These are phyloP conservation scores for Epinotia ramella DNA, from an alignment of 2,888 invertebrate genomes.

Conservation along the genomic window DNA sequence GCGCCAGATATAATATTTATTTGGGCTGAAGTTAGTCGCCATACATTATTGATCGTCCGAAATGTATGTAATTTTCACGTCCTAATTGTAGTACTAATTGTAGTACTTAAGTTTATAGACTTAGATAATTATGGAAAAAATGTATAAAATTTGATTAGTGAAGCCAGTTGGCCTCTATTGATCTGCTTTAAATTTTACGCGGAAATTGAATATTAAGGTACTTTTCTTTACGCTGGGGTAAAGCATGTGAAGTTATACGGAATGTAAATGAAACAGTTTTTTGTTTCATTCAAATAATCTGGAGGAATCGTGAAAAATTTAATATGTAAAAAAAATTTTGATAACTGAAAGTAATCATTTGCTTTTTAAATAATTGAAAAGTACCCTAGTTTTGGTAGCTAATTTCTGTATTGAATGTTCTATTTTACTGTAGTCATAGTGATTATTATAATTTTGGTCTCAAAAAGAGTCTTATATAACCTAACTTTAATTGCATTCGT, in stretches of 20 bases:
- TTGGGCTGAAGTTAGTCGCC: not conserved
- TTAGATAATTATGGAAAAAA: constrained; percentile 22
- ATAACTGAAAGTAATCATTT: too few relatives aligned
- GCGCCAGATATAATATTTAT: not conserved
- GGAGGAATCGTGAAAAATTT: too few relatives aligned
- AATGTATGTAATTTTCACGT: constrained; percentile 69
- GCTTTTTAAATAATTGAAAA: not conserved
- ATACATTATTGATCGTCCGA: constrained; percentile 63
- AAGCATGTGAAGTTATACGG: not conserved
- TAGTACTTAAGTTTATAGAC: constrained; percentile 53
- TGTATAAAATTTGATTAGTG: constrained; percentile 20
- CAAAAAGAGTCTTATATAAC: not conserved
- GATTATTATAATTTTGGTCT: constrained; percentile 5
- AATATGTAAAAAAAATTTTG: too few relatives aligned
- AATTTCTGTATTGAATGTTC: not conserved
- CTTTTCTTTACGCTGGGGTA: not conserved
- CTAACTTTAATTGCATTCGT: not conserved
- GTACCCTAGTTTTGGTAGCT: not conserved
- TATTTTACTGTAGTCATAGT: not conserved
- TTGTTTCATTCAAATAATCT: too few relatives aligned
- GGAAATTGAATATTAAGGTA: not conserved
- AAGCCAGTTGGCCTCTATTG: not conserved
- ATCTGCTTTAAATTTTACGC: not conserved
- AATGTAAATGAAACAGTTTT: too few relatives aligned
- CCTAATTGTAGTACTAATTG: constrained; percentile 69